These are phyloP conservation scores for Mayetiola destructor DNA, from an alignment of 2,888 invertebrate genomes.

Conservation along the genomic window DNA sequence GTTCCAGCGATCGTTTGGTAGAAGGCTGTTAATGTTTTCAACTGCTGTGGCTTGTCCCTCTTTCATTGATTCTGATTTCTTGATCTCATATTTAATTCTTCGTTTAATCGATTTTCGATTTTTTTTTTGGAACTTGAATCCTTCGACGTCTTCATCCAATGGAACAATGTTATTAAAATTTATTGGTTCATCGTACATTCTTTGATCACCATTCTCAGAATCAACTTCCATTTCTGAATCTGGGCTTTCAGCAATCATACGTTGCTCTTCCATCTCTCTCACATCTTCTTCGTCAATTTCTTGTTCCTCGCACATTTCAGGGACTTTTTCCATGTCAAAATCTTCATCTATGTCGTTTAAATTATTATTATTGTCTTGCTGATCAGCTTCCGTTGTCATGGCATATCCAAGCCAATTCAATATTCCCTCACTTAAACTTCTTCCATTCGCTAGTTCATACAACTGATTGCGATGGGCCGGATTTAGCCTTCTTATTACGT, in stretches of 20 bases:
- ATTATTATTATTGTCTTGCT: not conserved
- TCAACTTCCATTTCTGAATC: not conserved
- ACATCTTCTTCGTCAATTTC: slow-evolving; percentile 14
- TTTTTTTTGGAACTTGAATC: not conserved
- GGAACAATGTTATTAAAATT: slow-evolving; percentile 5
- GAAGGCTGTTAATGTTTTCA: not conserved
- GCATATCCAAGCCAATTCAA: slow-evolving; percentile 14
- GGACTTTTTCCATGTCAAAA: not conserved
- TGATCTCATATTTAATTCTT: not conserved
- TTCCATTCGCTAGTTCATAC: not conserved
- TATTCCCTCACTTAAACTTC: slow-evolving; percentile 5
- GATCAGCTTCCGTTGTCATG: not conserved
- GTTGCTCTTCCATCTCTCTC: not conserved
- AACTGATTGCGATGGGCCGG: not conserved
- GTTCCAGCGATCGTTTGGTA: slow-evolving; percentile 2
- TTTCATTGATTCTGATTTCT: not conserved
- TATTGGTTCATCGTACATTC: no score
- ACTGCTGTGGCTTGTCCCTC: not conserved
- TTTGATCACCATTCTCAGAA: no score
- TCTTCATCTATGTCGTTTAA: not conserved
- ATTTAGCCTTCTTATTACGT: not conserved
- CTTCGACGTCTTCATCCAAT: slow-evolving; percentile 10
- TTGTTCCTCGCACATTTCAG: no score
- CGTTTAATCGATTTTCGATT: not conserved
- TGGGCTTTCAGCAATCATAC: not conserved